These are phyloP conservation scores for Lepidotrigona ventralis DNA, from an alignment of 1,140 invertebrate species.

Conservation along the genomic window DNA sequence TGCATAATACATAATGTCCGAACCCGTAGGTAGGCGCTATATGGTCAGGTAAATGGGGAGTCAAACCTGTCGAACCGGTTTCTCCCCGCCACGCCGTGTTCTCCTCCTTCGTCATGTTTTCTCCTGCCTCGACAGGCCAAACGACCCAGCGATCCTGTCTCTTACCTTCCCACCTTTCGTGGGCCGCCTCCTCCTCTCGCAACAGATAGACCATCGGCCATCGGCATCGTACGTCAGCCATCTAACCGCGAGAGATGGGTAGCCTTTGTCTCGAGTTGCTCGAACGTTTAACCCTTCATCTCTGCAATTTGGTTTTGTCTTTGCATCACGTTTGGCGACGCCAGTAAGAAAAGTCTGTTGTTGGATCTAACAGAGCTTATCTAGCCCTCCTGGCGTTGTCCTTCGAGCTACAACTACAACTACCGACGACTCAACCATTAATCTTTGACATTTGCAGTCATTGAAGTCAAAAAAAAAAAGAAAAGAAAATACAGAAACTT, in stretches of 20 bases:
- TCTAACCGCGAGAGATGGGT: conserved; percentile 35
- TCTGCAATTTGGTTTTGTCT: no score
- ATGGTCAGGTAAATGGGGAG: conserved; percentile 74
- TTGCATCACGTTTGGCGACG: no score
- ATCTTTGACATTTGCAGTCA: no score
- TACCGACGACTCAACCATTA: no score
- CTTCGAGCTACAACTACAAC: no score
- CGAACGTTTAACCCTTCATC: no score
- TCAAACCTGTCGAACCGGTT: conserved; percentile 78
- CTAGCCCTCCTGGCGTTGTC: no score
- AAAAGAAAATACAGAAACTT: no score
- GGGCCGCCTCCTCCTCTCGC: conserved; percentile 5
- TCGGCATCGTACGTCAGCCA: conserved; percentile 53
- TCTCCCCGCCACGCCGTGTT: conserved; percentile 34
- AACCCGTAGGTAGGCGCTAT: conserved; percentile 70
- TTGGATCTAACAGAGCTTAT: no score
- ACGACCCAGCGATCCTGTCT: conserved; percentile 3
- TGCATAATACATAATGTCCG: conserved; percentile 75
- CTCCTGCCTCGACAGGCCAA: conserved; percentile 15
- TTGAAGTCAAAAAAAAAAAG: no score
- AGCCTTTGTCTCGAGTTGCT: no score
- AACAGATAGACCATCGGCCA: conserved; percentile 53
- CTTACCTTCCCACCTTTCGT: background rate
- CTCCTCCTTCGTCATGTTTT: conserved; percentile 6
- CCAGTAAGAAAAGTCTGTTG: no score